These are phyloP conservation scores for Sphinx pinastri DNA, from an alignment of 2,888 invertebrate genomes.

Conservation along the genomic window DNA sequence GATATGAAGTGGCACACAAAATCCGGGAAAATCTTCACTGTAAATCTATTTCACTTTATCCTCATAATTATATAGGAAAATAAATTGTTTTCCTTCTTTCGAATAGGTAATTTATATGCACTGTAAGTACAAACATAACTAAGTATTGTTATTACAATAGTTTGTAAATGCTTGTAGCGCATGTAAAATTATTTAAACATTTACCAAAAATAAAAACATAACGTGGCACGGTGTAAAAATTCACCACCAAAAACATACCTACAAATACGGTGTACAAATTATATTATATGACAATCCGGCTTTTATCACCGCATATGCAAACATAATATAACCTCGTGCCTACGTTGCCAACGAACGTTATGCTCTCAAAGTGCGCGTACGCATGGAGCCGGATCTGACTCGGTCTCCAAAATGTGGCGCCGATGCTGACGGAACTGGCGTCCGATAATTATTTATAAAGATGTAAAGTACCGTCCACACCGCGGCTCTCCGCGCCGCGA, in stretches of 20 bases:
- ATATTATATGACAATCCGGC: no score
- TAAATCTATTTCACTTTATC: not conserved
- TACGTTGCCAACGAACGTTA: not conserved
- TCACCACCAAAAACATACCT: no score
- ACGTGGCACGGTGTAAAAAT: not conserved
- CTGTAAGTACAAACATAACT: not conserved
- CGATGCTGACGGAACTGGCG: constrained; percentile 58
- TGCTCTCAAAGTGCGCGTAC: constrained; percentile 23
- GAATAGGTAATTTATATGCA: not conserved
- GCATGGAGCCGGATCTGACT: constrained; percentile 53
- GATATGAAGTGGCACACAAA: not conserved
- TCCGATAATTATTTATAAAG: constrained; percentile 52
- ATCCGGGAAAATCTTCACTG: constrained; percentile 1
- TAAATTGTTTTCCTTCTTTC: not conserved
- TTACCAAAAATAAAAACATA: no score
- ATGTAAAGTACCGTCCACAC: constrained; percentile 39
- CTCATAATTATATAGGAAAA: not conserved
- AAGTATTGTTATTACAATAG: no score
- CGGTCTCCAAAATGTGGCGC: constrained; percentile 64
- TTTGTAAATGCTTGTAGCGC: no score
- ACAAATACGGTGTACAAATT: no score
- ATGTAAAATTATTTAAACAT: no score
- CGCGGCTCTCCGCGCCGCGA: not conserved
- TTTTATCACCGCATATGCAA: no score
- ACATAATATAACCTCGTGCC: no score